Evolutionary conservation across 37 sponge, comb jelly and placozoan genomes (phyloP).

Genomic region (Hexactinellida sp.): DNA sequence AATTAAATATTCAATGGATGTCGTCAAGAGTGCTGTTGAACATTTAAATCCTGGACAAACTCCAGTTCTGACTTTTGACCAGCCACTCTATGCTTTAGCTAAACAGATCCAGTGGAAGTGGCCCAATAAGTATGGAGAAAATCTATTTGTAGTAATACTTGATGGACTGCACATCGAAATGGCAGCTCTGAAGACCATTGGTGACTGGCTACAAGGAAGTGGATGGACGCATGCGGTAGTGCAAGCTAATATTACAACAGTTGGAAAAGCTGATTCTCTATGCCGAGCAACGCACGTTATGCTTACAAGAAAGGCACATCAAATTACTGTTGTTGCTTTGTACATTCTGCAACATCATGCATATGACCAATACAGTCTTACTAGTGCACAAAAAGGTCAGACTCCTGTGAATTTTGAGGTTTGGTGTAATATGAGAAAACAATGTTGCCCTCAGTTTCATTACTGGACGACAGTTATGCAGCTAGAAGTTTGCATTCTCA

Average conservation of each 20-base stretch:
- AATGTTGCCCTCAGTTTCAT: not conserved
- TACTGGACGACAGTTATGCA: not conserved
- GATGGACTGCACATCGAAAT: too few relatives aligned
- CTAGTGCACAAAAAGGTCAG: not conserved
- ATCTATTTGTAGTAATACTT: too few relatives aligned
- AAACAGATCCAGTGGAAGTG: too few relatives aligned
- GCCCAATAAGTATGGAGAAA: too few relatives aligned
- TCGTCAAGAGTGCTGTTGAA: too few relatives aligned
- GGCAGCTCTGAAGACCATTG: too few relatives aligned
- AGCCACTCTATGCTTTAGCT: too few relatives aligned
- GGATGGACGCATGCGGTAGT: constrained; percentile 21
- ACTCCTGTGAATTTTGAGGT: not conserved
- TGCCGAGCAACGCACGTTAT: constrained; percentile 6
- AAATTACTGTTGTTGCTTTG: constrained; percentile 19
- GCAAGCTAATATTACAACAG: constrained; percentile 17
- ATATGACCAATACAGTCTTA: not conserved
- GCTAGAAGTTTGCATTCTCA: not conserved
- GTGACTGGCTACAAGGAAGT: too few relatives aligned
- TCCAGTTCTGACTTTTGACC: too few relatives aligned
- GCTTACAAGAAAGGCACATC: constrained; percentile 21
- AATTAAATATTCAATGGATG: too few relatives aligned
- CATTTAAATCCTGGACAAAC: too few relatives aligned
- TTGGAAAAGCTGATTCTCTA: constrained; percentile 7
- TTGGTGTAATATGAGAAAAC: not conserved
- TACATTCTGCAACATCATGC: constrained; percentile 22